phyloP scores from a whole-genome alignment of 2,888 invertebrate genomes.

The Drosophila eohydei region DNA sequence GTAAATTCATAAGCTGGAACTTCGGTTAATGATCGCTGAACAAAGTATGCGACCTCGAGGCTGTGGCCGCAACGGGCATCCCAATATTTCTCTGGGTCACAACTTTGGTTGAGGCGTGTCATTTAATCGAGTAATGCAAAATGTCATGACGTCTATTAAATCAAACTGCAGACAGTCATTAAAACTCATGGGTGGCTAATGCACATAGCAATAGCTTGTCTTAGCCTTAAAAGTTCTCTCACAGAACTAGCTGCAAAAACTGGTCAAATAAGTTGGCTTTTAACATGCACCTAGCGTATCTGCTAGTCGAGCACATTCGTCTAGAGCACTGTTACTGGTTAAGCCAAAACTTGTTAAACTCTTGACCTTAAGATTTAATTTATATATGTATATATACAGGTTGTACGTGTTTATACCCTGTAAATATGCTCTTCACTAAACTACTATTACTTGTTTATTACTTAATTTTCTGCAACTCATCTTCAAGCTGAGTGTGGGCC shows the following conservation, averaged over 20 bases:
- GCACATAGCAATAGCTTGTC: no score
- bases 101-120: conserved; percentile 54
- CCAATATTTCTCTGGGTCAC: conserved; percentile 13
- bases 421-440: neutral
- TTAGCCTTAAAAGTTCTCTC: conserved; percentile 1
- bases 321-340: neutral
- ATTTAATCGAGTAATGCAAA: conserved; percentile 8
- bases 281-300: neutral
- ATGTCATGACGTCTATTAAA: conserved; percentile 20
- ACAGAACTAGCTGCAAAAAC: neutral
- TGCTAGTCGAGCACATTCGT: neutral
- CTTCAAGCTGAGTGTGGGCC: conserved; percentile 40
- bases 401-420: conserved; percentile 23
- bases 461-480: conserved; percentile 55
- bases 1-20: conserved; percentile 17
- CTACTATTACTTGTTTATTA: conserved; percentile 40
- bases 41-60: conserved; percentile 25
- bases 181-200: neutral
- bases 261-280: neutral
- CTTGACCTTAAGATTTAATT: conserved; percentile 28
- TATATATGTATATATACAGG: conserved; percentile 1
- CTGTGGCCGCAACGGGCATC: neutral
- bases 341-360: conserved; percentile 1
- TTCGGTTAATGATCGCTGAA: conserved; percentile 31
- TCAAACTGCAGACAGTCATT: neutral